Percentiles rank a stretch among this genome's conserved stretches.
These are phyloP conservation scores for Cecropterus lyciades DNA, from an alignment of 1,140 invertebrate genomes.

Conservation along the genomic window DNA sequence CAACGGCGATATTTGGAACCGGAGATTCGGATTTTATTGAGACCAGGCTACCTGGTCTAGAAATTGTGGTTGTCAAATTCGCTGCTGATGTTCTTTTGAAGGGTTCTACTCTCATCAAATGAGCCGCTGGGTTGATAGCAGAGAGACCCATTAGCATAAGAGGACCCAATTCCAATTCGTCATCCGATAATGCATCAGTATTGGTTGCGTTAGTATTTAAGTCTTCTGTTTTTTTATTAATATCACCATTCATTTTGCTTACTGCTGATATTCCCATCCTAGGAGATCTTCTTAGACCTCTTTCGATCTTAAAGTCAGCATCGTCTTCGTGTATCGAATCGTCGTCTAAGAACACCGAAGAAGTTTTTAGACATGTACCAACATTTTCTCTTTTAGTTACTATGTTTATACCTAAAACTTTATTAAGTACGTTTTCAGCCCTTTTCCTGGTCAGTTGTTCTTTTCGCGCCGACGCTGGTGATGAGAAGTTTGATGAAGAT, in stretches of 20 bases:
- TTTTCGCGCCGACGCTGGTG: conserved; percentile 64
- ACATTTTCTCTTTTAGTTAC: conserved; percentile 77
- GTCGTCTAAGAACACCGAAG: conserved; percentile 77
- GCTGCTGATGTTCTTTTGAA: conserved; percentile 60
- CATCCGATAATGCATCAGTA: conserved; percentile 73
- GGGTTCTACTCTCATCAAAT: conserved; percentile 86
- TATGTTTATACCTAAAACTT: conserved; percentile 80
- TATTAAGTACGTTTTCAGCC: conserved; percentile 78
- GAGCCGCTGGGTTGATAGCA: conserved; percentile 87
- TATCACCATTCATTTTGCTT: conserved; percentile 79
- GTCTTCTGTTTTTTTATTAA: conserved; percentile 73
- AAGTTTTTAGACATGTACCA: conserved; percentile 72
- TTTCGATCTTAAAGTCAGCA: conserved; percentile 73
- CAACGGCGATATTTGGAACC: conserved; percentile 89
- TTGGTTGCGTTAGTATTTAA: conserved; percentile 66
- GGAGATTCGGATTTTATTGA: conserved; percentile 75
- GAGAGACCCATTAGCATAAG: conserved; percentile 87
- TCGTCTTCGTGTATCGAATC: conserved; percentile 76
- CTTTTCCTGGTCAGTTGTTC: conserved; percentile 76
- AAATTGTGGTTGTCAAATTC: conserved; percentile 53
- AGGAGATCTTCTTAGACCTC: conserved; percentile 71
- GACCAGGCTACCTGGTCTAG: conserved; percentile 67
- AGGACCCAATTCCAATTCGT: conserved; percentile 85
- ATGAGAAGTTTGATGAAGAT: conserved; percentile 59
- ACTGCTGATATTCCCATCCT: conserved; percentile 78